A percentile compares a stretch with the other conserved stretches of the same genome.
phyloP scores from a whole-genome alignment of 2,888 invertebrate species.

The Xylophagus ater region DNA sequence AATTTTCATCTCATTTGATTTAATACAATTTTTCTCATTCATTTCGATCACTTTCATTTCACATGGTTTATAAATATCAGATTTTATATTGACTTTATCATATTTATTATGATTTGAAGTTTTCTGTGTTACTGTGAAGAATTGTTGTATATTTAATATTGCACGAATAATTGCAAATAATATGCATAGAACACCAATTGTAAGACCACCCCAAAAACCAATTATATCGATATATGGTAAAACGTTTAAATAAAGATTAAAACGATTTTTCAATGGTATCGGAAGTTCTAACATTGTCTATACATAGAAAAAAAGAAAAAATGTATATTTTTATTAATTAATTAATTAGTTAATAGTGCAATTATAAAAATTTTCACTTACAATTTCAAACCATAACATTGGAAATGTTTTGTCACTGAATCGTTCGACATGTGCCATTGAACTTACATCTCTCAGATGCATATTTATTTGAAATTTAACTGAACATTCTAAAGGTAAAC shows the following conservation, averaged over 20 bases:
- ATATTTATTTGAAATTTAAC: constrained; percentile 81
- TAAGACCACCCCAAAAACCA: constrained; percentile 32
- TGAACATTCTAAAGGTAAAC: constrained; percentile 65
- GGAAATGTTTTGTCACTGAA: constrained; percentile 67
- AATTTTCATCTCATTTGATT: too few relatives aligned
- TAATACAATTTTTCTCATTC: constrained; percentile 21
- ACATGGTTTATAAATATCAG: constrained; percentile 31
- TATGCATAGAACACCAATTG: constrained; percentile 27
- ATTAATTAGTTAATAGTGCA: not conserved
- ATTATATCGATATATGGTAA: constrained; percentile 50
- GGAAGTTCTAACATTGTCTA: constrained; percentile 64
- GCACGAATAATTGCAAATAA: constrained; percentile 32
- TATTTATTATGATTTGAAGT: constrained; percentile 20
- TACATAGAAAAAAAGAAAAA: constrained; percentile 19
- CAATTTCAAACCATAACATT: constrained; percentile 81
- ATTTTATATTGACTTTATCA: constrained; percentile 25
- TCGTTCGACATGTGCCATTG: constrained; percentile 51
- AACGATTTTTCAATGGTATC: constrained; percentile 47
- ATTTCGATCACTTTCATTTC: constrained; percentile 30
- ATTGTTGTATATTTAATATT: constrained; percentile 29
- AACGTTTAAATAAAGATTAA: constrained; percentile 61
- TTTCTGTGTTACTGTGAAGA: constrained; percentile 18
- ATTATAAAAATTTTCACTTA: constrained; percentile 43
- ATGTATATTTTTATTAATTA: not conserved
- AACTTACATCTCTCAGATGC: constrained; percentile 58